Conservation (phyloP, 2,113 vertebrate species). For the Heloderma charlesbogerti region DNA sequence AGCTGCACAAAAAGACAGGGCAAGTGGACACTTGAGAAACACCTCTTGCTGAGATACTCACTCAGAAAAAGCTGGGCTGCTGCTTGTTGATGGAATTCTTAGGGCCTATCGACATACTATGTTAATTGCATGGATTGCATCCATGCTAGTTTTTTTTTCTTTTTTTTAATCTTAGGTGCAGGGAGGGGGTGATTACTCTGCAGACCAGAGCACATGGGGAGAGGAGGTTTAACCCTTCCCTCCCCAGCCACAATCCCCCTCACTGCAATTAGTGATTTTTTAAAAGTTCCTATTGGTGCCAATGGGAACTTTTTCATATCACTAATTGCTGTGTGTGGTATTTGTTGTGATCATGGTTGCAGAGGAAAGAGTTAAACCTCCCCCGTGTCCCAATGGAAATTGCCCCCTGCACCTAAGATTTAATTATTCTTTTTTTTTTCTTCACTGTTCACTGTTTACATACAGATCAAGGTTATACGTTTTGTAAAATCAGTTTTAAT, state of each 20-base stretch:
- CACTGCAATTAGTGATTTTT: not conserved
- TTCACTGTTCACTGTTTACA: no score
- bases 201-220: not conserved
- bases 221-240: not conserved
- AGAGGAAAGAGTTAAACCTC: not conserved
- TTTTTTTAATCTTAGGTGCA: not conserved
- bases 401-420: not conserved
- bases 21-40: not conserved
- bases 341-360: no score
- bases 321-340: no score
- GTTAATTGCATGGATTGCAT: not conserved
- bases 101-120: not conserved
- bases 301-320: not conserved
- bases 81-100: not conserved
- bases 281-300: not conserved
- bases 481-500: no score
- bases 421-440: not conserved
- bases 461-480: no score
- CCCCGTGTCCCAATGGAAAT: not conserved
- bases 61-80: not conserved
- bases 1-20: constrained; percentile 76
- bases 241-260: not conserved
- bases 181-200: not conserved
- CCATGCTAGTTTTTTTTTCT: no score
- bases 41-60: not conserved